Evolutionary conservation across 2,888 invertebrate species (phyloP), one percentile per base, ranked within the genome.

Genomic region (Miltochrista miniata): DNA sequence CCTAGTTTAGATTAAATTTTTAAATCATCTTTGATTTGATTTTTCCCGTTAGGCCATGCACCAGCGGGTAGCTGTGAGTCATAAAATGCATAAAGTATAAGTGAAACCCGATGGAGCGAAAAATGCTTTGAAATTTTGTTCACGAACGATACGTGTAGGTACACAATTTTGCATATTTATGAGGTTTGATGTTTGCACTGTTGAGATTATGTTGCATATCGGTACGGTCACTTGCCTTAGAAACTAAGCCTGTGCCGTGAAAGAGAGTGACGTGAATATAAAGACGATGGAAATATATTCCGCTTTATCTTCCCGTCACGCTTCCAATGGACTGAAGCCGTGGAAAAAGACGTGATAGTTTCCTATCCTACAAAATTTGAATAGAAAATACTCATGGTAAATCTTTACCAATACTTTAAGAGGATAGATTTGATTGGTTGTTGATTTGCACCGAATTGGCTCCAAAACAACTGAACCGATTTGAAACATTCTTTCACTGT

Each of bases 1-100:
- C 49, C 18, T 45, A 58, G 52, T 33, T 44, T 7, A 37, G n/a
- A n/a, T 18, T 14, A 37, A 39, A 11, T 48, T 51, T 48, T 45
- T 35, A 1, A 50, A 51, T n/a, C n/a, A 18, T 50, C 13, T n/a
- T 15, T 9, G 15, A 44, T 45, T 43, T 35, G 18, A n/a, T 49
- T 58, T 64, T 65, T 39, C 33, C 40, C 15, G 36, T 51, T 47
- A 43, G 42, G 15, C 31, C 13, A 48, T 66, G 52, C 58, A 59
- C 54, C 46, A 41, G 4, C 34, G 51, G 38, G 46, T 30, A 33
- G 29, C 40, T 40, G 42, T 48, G 44, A 51, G 56, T 69, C 69
- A 72, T 72, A 74, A 74, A 80, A 74, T 80, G 79, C 80, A 78
- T 70, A 69, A 67, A 66, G 69, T 67, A 70, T 70, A 79, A 81